These are phyloP conservation scores for Luscinia megarhynchos DNA, from an alignment of 2,797 vertebrate species.

Conservation along the genomic window DNA sequence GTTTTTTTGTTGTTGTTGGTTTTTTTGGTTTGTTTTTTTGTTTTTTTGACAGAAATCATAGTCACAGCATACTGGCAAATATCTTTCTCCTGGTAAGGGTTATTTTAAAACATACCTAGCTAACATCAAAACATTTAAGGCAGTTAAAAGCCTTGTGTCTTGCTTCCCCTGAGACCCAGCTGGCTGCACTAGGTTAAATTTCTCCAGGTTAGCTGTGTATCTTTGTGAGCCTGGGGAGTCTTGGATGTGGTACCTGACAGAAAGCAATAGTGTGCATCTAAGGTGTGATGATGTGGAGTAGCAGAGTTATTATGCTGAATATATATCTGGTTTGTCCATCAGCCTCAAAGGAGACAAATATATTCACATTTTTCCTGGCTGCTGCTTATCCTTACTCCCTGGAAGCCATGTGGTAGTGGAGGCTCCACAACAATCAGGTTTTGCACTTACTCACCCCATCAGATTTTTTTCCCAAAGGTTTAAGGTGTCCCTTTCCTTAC, in stretches of 20 bases:
- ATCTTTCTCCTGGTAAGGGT: background rate
- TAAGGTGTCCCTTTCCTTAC: background rate
- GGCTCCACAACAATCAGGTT: background rate
- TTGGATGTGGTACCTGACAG: background rate
- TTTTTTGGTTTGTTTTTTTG: too few species aligned
- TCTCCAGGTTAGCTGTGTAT: background rate
- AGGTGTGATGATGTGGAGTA: background rate
- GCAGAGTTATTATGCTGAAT: background rate
- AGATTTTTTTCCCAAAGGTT: background rate
- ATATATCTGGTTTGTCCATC: background rate
- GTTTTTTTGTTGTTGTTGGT: too few species aligned
- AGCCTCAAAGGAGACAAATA: background rate
- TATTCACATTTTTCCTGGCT: accelerated
- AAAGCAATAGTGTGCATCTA: background rate
- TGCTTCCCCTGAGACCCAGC: background rate
- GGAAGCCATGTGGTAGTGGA: background rate
- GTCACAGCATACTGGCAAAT: background rate
- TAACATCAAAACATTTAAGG: background rate
- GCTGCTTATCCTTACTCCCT: background rate
- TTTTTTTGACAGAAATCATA: background rate
- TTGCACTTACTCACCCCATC: background rate
- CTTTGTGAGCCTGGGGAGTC: background rate
- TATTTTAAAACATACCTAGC: background rate
- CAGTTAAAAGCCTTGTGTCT: background rate
- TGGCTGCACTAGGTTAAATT: background rate